These are phyloP conservation scores for Pseudobourletiella spinata DNA, from an alignment of 1,140 invertebrate species.

Conservation along the genomic window DNA sequence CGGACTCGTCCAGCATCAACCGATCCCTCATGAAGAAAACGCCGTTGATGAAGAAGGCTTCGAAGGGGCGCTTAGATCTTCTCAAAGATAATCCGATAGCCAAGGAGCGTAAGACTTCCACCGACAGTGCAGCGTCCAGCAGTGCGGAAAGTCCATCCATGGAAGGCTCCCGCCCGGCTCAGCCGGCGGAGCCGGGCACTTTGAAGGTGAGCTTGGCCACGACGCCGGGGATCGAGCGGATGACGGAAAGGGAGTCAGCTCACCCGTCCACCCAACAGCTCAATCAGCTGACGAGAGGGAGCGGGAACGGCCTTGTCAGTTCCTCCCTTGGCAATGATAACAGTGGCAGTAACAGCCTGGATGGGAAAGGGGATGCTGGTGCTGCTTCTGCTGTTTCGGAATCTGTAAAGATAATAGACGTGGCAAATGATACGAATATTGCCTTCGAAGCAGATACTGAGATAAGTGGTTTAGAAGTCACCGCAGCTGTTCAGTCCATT, in stretches of 20 bases:
- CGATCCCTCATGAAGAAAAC: constrained; percentile 57
- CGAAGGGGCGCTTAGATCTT: constrained; percentile 27
- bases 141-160: constrained; percentile 49
- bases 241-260: constrained; percentile 88
- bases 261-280: constrained; percentile 52
- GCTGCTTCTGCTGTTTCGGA: not conserved
- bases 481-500: not conserved
- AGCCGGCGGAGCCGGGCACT: constrained; percentile 69
- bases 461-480: not conserved
- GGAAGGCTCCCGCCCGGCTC: constrained; percentile 75
- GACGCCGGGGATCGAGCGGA: constrained; percentile 65
- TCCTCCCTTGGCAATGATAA: not conserved
- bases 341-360: not conserved
- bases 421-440: not conserved
- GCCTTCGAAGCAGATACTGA: constrained; percentile 5
- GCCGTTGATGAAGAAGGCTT: constrained; percentile 33
- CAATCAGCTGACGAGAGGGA: constrained; percentile 38
- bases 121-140: constrained; percentile 34
- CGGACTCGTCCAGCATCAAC: constrained; percentile 79
- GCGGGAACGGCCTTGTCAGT: constrained; percentile 22
- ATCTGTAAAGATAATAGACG: not conserved
- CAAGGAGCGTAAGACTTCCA: constrained; percentile 28
- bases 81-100: constrained; percentile 27
- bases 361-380: not conserved
- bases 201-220: constrained; percentile 35